Evolutionary conservation across 1,140 invertebrate species (phyloP).

Genomic region (Goniozus legneri): DNA sequence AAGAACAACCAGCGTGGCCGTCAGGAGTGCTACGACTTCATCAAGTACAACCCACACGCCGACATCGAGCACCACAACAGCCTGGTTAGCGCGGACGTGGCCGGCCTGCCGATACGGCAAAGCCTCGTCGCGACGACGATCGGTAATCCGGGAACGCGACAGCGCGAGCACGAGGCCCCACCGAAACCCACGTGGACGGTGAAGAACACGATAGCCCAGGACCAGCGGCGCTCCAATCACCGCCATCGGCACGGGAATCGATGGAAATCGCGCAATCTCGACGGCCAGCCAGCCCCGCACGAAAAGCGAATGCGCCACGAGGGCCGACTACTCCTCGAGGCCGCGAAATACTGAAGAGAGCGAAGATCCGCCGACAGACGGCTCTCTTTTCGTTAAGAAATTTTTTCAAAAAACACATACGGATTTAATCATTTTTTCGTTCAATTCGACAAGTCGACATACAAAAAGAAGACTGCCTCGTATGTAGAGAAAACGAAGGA

Average conservation of each 20-base stretch:
- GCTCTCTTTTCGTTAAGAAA: too few relatives aligned
- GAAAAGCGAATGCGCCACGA: slow-evolving; percentile 37
- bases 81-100: slow-evolving; percentile 44
- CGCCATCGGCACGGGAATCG: slow-evolving; percentile 48
- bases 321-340: slow-evolving; percentile 37
- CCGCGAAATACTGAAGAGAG: slow-evolving; percentile 43
- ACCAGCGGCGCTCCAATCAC: slow-evolving; percentile 25
- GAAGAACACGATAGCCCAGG: background rate
- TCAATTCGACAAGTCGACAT: too few relatives aligned
- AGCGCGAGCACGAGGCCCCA: slow-evolving; percentile 20
- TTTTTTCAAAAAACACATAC: too few relatives aligned
- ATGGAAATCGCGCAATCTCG: slow-evolving; percentile 38
- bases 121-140: slow-evolving; percentile 27
- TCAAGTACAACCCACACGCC: slow-evolving; percentile 54
- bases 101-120: slow-evolving; percentile 32
- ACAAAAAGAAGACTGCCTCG: too few relatives aligned
- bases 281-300: slow-evolving; percentile 19
- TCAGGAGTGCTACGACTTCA: slow-evolving; percentile 55
- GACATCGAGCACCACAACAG: slow-evolving; percentile 55
- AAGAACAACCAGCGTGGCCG: slow-evolving; percentile 42
- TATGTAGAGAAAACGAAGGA: too few relatives aligned
- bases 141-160: too few relatives aligned
- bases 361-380: slow-evolving; percentile 12
- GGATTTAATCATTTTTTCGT: too few relatives aligned
- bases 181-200: too few relatives aligned